phyloP scores from a whole-genome alignment of 2,113 vertebrate genomes.

The Festucalex cinctus region DNA sequence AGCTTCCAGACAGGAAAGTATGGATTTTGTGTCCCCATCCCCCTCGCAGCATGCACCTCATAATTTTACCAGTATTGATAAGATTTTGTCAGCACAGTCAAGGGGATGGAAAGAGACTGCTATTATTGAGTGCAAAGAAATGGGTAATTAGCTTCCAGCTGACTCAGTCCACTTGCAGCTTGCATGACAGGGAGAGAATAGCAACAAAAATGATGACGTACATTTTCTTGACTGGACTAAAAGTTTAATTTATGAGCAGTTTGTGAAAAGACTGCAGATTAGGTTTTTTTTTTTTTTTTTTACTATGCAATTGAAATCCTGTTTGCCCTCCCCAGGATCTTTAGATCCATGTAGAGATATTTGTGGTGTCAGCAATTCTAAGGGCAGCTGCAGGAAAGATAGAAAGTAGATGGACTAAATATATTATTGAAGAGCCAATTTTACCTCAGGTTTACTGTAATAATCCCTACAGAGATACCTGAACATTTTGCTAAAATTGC shows the following conservation, averaged over 20 bases:
- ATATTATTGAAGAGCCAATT: conserved; percentile 54
- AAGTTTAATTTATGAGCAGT: conserved; percentile 69
- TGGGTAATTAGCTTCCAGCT: conserved; percentile 66
- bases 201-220: conserved; percentile 61
- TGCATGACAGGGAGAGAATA: conserved; percentile 56
- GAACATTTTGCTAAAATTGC: conserved; percentile 32
- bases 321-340: conserved; percentile 55
- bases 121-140: conserved; percentile 55
- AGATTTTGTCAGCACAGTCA: conserved; percentile 51
- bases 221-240: conserved; percentile 66
- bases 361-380: conserved; percentile 33
- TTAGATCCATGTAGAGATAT: background rate
- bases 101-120: conserved; percentile 44
- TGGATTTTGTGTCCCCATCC: conserved; percentile 21
- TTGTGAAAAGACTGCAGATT: conserved; percentile 72
- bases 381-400: conserved; percentile 38
- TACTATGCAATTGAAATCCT: conserved; percentile 67
- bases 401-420: conserved; percentile 40
- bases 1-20: background rate
- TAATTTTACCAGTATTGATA: conserved; percentile 40
- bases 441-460: conserved; percentile 33
- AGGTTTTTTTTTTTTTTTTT: conserved; percentile 42
- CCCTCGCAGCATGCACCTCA: conserved; percentile 17
- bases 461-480: conserved; percentile 25
- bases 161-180: conserved; percentile 66